Conservation (phyloP, 2,113 vertebrate species). For the Tachycineta bicolor region DNA sequence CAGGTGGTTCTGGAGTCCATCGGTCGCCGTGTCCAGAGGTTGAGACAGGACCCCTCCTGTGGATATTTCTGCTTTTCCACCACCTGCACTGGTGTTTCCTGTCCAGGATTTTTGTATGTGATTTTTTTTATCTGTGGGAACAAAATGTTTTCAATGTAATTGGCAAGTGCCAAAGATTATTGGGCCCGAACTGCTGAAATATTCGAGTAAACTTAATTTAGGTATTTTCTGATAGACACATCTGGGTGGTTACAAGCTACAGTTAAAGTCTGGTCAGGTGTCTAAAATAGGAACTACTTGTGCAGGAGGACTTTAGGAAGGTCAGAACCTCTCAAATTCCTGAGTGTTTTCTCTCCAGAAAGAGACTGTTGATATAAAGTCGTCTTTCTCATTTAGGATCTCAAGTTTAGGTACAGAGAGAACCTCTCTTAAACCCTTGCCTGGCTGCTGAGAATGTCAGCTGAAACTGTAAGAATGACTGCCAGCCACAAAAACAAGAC, state of each 20-base stretch:
- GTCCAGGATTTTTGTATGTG: neutral
- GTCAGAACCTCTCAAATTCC: neutral
- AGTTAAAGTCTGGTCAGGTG: neutral
- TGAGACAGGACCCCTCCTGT: neutral
- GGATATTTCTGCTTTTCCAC: neutral
- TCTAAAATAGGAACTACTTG: neutral
- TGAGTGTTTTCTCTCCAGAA: neutral
- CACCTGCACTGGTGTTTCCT: neutral
- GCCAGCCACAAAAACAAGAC: neutral
- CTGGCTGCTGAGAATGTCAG: neutral
- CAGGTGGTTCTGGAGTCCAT: fast-evolving
- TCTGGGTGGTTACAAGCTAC: neutral
- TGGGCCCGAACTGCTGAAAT: neutral
- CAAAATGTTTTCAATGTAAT: neutral
- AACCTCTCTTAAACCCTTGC: neutral
- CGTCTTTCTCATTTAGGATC: neutral
- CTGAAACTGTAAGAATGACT: neutral
- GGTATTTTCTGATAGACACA: neutral
- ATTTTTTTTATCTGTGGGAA: neutral
- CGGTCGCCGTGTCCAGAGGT: fast-evolving
- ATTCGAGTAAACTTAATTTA: neutral
- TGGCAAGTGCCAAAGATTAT: neutral
- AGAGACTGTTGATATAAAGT: neutral
- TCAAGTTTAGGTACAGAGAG: neutral
- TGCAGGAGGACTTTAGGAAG: neutral